These are phyloP conservation scores for Tamandua tetradactyla DNA, from an alignment of 2,797 vertebrate species.

Conservation along the genomic window DNA sequence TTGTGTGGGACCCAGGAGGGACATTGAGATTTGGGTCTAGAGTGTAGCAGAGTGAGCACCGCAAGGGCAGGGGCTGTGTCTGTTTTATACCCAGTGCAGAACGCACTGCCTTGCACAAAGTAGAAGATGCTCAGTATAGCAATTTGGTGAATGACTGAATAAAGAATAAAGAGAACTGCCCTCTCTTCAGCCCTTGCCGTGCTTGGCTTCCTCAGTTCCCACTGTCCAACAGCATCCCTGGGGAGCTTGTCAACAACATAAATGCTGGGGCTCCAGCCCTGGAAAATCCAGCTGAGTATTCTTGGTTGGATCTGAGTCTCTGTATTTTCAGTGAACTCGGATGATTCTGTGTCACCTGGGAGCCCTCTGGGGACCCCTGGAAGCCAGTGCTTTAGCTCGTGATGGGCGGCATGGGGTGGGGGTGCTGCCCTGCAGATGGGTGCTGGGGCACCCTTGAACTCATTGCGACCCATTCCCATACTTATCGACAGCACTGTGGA, in stretches of 20 bases:
- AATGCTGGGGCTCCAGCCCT: background rate
- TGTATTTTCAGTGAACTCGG: background rate
- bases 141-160: too few species aligned
- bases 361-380: background rate
- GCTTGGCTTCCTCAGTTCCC: background rate
- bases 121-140: background rate
- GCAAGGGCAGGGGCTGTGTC: background rate
- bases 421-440: background rate
- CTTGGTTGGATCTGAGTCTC: background rate
- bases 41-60: background rate
- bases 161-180: background rate
- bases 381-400: background rate
- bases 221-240: background rate
- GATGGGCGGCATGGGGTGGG: background rate
- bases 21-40: background rate
- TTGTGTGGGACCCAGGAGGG: background rate
- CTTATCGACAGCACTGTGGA: background rate
- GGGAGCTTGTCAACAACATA: background rate
- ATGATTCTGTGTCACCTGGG: background rate
- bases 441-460: background rate
- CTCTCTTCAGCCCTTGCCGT: background rate
- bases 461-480: background rate
- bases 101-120: background rate
- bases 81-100: background rate
- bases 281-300: background rate